These are phyloP conservation scores for Bibio marci DNA, from an alignment of 2,888 invertebrate species.

Conservation along the genomic window DNA sequence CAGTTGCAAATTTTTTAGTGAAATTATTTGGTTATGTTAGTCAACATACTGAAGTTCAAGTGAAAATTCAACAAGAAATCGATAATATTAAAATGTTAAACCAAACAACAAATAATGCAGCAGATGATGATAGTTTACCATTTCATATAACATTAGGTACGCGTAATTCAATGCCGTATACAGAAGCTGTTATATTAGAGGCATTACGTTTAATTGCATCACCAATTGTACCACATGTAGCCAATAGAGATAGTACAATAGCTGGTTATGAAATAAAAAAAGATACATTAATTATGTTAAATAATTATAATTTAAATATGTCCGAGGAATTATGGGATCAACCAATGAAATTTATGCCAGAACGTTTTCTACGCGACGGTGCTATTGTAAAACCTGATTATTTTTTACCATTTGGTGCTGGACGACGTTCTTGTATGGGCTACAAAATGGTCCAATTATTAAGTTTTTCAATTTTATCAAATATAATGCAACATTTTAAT, in stretches of 20 bases:
- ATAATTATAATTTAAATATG: constrained; percentile 49
- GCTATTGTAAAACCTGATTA: constrained; percentile 40
- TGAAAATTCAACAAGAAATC: constrained; percentile 36
- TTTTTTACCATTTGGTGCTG: constrained; percentile 49
- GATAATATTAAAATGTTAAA: constrained; percentile 9
- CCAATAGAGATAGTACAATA: constrained; percentile 41
- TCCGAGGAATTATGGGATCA: constrained; percentile 40
- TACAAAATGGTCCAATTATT: constrained; percentile 45
- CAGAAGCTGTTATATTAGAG: constrained; percentile 42
- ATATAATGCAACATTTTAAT: constrained; percentile 35
- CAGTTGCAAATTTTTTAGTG: constrained; percentile 41
- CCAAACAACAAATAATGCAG: background rate
- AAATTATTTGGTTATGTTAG: constrained; percentile 40
- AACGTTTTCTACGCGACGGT: constrained; percentile 39
- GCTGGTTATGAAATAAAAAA: constrained; percentile 40
- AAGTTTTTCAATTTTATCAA: constrained; percentile 35
- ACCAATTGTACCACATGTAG: constrained; percentile 50
- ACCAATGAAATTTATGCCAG: constrained; percentile 41
- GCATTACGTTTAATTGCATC: constrained; percentile 44
- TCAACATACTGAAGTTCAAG: constrained; percentile 33
- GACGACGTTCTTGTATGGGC: constrained; percentile 48
- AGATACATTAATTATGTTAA: constrained; percentile 44
- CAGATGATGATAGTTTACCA: too few species aligned
- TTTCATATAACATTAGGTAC: constrained; percentile 21
- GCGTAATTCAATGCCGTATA: constrained; percentile 36